These are phyloP conservation scores for Mythimna lalbum DNA, from an alignment of 2,888 invertebrate genomes.

Conservation along the genomic window DNA sequence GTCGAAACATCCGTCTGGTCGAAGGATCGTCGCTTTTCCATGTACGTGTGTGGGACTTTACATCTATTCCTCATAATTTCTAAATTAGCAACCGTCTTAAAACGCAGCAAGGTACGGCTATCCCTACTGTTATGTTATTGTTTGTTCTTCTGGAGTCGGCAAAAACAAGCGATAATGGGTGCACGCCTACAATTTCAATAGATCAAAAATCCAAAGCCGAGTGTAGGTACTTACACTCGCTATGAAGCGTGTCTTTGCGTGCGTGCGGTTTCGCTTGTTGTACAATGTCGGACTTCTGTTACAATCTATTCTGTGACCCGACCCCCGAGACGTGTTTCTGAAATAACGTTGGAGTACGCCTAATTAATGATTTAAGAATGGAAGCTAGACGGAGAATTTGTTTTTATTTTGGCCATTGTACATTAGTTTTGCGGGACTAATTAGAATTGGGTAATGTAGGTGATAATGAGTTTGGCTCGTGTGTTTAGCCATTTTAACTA, in stretches of 20 bases:
- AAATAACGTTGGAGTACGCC: constrained; percentile 45
- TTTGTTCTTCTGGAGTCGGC: too few species aligned
- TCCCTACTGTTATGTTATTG: too few species aligned
- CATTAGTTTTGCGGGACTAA: constrained; percentile 28
- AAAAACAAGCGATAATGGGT: not conserved
- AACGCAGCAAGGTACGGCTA: too few species aligned
- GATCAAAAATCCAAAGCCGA: too few species aligned
- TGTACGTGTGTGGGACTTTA: too few species aligned
- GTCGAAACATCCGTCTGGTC: too few species aligned
- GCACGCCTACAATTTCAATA: too few species aligned
- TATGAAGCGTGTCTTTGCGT: not conserved
- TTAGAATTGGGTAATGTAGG: constrained; percentile 5
- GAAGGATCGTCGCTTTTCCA: too few species aligned
- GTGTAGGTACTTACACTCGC: too few species aligned
- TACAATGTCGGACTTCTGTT: constrained; percentile 3
- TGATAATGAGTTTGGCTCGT: not conserved
- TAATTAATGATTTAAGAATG: constrained; percentile 58
- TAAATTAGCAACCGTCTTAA: too few species aligned
- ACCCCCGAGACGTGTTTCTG: constrained; percentile 30
- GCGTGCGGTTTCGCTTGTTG: not conserved
- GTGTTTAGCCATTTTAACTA: not conserved
- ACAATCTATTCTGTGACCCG: constrained; percentile 2
- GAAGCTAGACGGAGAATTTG: constrained; percentile 11
- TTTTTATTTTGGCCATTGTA: constrained; percentile 29
- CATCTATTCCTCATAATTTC: too few species aligned